phyloP scores from a whole-genome alignment of 2,888 invertebrate genomes.

The Apodemia hepburni region DNA sequence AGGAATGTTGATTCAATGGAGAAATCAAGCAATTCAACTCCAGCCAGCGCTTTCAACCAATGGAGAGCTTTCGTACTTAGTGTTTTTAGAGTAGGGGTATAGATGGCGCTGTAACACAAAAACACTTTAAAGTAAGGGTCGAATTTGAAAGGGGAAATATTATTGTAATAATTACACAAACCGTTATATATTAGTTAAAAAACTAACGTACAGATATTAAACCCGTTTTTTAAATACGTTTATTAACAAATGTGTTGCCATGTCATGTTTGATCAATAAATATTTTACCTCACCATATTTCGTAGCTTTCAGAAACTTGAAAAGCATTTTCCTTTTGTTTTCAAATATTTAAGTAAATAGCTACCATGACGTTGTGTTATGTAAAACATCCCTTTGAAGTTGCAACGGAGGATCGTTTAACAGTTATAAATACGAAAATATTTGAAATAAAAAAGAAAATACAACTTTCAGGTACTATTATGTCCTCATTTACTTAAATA shows the following conservation, averaged over 20 bases:
- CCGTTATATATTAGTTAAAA: constrained; percentile 20
- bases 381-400: constrained; percentile 75
- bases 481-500: too few species aligned
- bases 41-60: constrained; percentile 57
- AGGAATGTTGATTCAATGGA: constrained; percentile 80
- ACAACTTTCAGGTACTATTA: constrained; percentile 84
- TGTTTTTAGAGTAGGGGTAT: constrained; percentile 42
- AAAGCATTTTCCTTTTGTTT: neutral
- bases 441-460: constrained; percentile 93
- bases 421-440: constrained; percentile 87
- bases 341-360: neutral
- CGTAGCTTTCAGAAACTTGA: constrained; percentile 3
- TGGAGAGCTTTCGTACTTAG: constrained; percentile 63
- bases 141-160: constrained; percentile 34
- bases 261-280: constrained; percentile 36
- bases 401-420: constrained; percentile 75
- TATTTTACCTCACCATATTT: neutral
- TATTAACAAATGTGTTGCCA: constrained; percentile 1
- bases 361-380: constrained; percentile 54
- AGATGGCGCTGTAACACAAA: constrained; percentile 56
- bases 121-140: constrained; percentile 41
- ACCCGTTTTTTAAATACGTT: neutral
- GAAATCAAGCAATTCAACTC: constrained; percentile 74
- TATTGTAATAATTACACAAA: constrained; percentile 25
- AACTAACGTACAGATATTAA: constrained; percentile 14